Evolutionary conservation across 1,140 invertebrate species (phyloP), one percentile per base, ranked within the genome.

Genomic region (Conus ventricosus): DNA sequence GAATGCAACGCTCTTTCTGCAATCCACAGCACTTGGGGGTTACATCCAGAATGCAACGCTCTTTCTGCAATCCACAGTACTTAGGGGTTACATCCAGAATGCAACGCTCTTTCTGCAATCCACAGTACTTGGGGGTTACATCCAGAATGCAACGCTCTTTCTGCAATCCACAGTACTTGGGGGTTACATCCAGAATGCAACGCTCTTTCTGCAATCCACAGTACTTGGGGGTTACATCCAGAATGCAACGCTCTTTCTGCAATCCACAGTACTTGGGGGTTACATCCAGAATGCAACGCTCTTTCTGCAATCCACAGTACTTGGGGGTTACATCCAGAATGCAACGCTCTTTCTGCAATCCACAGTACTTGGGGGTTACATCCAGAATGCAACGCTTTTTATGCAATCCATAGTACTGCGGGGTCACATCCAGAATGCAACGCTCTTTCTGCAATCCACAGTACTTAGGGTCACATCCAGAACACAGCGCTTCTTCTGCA

Each of bases 341-440:
- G 5, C 98, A 98, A 94, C 99, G 99, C 92, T 99, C 98, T 81
- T 98, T 98, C 89, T 94, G 91, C 27, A 91, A 92, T 81, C n/a
- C 60, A 57, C 15, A 88, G 71, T 60, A 15, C 57, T 60, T 60
- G 4, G 39, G 39, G 39, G 39, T 39, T 3, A 39, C 39, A 39
- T 39, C 39, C 17, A 84, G 5, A 67, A 86, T 7, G 57, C 27
- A 15, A 39, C n/a, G n/a, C n/a, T n/a, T n/a, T n/a, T n/a, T n/a
- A n/a, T n/a, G n/a, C n/a, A n/a, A n/a, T n/a, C n/a, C n/a, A n/a
- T 99, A 99, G 95, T 99, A 99, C 95, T 99, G 99, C 0, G 99
- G 99, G 0, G 98, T 99, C 11, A 99, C 98, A 94, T 99, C 99
- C 60, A 99, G 95, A 3, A 99, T 95, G 5, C 98, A 98, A 94